Evolutionary conservation across 2,113 vertebrate species (phyloP).

Genomic region (Asarcornis scutulata): DNA sequence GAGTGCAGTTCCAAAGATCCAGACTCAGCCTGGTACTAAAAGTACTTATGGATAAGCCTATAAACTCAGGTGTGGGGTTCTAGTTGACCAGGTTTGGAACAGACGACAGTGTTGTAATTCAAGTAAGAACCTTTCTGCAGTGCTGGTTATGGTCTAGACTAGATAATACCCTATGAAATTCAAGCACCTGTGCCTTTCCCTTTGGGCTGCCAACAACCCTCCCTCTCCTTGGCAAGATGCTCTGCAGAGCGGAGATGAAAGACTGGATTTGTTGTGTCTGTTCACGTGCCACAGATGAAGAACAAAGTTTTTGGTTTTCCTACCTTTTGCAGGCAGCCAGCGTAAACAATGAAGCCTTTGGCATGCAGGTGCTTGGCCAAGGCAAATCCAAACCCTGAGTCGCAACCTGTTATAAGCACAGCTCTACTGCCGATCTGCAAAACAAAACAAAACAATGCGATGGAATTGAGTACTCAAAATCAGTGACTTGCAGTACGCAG

Average conservation of each 20-base stretch:
- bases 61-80: background rate
- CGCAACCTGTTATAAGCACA: constrained; percentile 82
- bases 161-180: background rate
- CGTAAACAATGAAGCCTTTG: constrained; percentile 80
- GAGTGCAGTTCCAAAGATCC: background rate
- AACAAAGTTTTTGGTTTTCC: background rate
- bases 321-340: constrained; percentile 85
- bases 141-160: background rate
- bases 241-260: background rate
- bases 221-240: background rate
- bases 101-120: background rate
- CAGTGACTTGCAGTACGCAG: background rate
- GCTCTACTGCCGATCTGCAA: constrained; percentile 76
- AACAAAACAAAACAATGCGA: background rate
- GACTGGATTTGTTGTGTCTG: background rate
- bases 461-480: background rate
- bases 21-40: background rate
- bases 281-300: background rate
- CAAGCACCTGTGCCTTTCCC: background rate
- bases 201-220: background rate
- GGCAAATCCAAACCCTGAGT: constrained; percentile 82
- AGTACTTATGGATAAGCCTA: background rate
- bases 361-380: constrained; percentile 80
- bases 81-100: background rate
- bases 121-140: background rate